Conservation (phyloP, 2,888 invertebrate genomes). For the Seladonia tumulorum region DNA sequence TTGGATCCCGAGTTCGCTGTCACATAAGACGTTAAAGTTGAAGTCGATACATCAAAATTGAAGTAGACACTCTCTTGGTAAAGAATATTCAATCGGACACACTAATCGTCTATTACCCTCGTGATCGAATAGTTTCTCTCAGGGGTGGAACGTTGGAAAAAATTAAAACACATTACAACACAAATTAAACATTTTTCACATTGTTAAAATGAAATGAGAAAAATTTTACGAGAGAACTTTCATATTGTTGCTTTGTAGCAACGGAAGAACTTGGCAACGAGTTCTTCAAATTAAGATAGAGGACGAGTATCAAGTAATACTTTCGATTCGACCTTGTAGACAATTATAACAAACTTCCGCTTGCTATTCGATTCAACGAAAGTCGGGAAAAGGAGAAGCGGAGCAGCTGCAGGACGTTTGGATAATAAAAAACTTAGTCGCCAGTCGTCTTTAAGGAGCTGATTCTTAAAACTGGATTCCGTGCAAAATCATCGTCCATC, state of each 20-base stretch:
- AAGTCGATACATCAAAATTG: neutral
- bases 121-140: neutral
- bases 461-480: too few relatives aligned
- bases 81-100: neutral
- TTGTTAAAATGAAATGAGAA: too few relatives aligned
- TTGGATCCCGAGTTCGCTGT: slow-evolving; percentile 85
- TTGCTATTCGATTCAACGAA: slow-evolving; percentile 13
- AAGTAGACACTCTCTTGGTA: neutral
- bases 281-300: neutral
- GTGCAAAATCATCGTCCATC: too few relatives aligned
- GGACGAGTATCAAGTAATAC: neutral
- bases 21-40: neutral
- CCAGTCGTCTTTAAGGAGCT: too few relatives aligned
- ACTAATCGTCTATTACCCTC: too few relatives aligned
- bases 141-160: neutral
- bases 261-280: neutral
- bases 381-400: slow-evolving; percentile 4
- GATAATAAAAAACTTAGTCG: too few relatives aligned
- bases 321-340: neutral
- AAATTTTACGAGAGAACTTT: neutral
- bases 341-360: slow-evolving; percentile 22
- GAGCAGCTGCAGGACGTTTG: slow-evolving; percentile 30
- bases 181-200: too few relatives aligned
- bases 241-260: neutral
- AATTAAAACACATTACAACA: too few relatives aligned